Conservation (phyloP, 1,140 invertebrate species). For the Bombus cullumanus region DNA sequence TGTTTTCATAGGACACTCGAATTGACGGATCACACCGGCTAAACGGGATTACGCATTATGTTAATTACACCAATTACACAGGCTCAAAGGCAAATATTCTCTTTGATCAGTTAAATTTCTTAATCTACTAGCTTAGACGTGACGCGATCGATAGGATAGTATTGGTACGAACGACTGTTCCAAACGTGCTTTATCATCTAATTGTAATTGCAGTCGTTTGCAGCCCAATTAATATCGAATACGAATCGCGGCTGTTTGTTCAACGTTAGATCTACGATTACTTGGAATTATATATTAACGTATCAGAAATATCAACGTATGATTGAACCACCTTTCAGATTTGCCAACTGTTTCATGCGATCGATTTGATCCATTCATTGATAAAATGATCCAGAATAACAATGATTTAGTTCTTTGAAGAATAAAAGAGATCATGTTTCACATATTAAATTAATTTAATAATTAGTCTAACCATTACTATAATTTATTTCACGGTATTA, state of each 20-base stretch:
- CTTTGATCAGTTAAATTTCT: conserved; percentile 15
- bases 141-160: background rate
- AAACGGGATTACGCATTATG: conserved; percentile 42
- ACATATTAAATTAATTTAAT: background rate
- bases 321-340: background rate
- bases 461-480: background rate
- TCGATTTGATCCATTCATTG: background rate
- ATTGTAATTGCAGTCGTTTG: background rate
- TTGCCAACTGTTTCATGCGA: background rate
- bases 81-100: conserved; percentile 6
- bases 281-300: background rate
- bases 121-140: background rate
- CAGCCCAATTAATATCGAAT: background rate
- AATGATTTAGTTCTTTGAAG: no score
- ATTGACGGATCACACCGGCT: conserved; percentile 8
- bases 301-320: background rate
- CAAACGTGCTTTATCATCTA: background rate
- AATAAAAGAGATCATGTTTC: no score
- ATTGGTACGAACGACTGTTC: background rate
- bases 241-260: background rate
- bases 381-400: background rate
- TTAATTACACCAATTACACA: conserved; percentile 12
- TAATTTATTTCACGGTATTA: background rate
- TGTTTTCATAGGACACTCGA: conserved; percentile 12
- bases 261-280: background rate